These are phyloP conservation scores for Ophioninae sp. DNA, from an alignment of 2,888 invertebrate genomes.

Conservation along the genomic window DNA sequence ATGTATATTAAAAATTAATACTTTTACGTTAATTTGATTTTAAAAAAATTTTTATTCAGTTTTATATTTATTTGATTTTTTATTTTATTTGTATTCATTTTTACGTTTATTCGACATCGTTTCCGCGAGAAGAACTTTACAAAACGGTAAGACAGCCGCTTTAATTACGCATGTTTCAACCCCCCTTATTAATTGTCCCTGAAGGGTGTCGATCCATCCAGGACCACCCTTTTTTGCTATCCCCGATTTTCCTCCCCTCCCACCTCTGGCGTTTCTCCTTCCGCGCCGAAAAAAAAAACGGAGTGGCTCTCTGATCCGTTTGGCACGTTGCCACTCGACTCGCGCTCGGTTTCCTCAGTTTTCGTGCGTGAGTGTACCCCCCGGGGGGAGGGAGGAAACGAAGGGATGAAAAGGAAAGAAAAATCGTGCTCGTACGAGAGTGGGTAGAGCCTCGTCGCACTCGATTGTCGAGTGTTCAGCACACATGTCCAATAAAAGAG, in stretches of 20 bases:
- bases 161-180: conserved; percentile 7
- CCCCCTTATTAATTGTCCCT: conserved; percentile 10
- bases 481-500: conserved; percentile 38
- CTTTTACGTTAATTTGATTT: too few species aligned
- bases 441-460: conserved; percentile 44
- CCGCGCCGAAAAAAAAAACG: conserved; percentile 7
- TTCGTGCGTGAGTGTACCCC: conserved; percentile 40
- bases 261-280: conserved; percentile 16
- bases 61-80: too few species aligned
- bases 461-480: conserved; percentile 61
- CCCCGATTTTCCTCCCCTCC: neutral
- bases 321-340: conserved; percentile 51
- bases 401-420: conserved; percentile 28
- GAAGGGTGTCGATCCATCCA: neutral
- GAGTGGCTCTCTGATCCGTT: conserved; percentile 41
- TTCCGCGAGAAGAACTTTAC: neutral
- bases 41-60: too few species aligned
- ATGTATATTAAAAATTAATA: too few species aligned
- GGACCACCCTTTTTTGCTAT: neutral
- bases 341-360: conserved; percentile 51
- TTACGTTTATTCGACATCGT: too few species aligned
- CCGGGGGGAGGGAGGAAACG: conserved; percentile 16
- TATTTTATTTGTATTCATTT: too few species aligned
- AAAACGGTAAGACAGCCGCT: neutral
- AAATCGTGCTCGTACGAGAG: conserved; percentile 26